These are phyloP conservation scores for Tinea trinotella DNA, from an alignment of 2,888 invertebrate genomes.

Conservation along the genomic window DNA sequence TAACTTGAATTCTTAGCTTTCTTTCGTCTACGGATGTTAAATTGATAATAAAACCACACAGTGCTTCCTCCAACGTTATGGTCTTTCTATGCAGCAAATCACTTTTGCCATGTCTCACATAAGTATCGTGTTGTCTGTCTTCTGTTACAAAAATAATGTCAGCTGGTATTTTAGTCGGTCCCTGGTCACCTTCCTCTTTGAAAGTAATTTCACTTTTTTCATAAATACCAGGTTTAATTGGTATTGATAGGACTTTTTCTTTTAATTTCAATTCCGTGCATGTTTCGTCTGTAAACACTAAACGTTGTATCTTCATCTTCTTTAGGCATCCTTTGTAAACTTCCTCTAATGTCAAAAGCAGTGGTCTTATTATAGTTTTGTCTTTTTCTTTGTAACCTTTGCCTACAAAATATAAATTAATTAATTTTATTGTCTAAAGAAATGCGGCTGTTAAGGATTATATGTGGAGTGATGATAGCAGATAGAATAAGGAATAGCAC, in stretches of 20 bases:
- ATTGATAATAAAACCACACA: slow-evolving; percentile 78
- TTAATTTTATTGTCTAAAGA: too few relatives aligned
- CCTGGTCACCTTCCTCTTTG: slow-evolving; percentile 85
- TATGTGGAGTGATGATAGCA: too few relatives aligned
- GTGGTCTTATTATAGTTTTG: slow-evolving; percentile 55
- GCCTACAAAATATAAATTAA: too few relatives aligned
- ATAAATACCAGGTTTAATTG: slow-evolving; percentile 81
- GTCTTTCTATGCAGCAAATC: slow-evolving; percentile 75
- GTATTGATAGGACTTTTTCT: slow-evolving; percentile 82
- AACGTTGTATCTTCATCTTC: slow-evolving; percentile 84
- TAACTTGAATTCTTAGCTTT: slow-evolving; percentile 76
- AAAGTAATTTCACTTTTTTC: slow-evolving; percentile 81
- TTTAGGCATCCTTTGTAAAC: slow-evolving; percentile 83
- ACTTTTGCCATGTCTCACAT: slow-evolving; percentile 74
- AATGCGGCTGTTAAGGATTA: too few relatives aligned
- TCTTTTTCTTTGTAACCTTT: slow-evolving; percentile 77
- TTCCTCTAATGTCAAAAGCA: slow-evolving; percentile 67
- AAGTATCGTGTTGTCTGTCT: slow-evolving; percentile 79
- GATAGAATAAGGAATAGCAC: too few relatives aligned
- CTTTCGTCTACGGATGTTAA: slow-evolving; percentile 81
- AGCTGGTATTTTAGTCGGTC: slow-evolving; percentile 80
- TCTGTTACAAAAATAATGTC: slow-evolving; percentile 83
- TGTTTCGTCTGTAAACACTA: slow-evolving; percentile 77
- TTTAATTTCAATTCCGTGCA: slow-evolving; percentile 73
- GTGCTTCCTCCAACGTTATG: slow-evolving; percentile 78